Conservation (phyloP, 2,888 invertebrate genomes). For the Hylaea fasciaria region DNA sequence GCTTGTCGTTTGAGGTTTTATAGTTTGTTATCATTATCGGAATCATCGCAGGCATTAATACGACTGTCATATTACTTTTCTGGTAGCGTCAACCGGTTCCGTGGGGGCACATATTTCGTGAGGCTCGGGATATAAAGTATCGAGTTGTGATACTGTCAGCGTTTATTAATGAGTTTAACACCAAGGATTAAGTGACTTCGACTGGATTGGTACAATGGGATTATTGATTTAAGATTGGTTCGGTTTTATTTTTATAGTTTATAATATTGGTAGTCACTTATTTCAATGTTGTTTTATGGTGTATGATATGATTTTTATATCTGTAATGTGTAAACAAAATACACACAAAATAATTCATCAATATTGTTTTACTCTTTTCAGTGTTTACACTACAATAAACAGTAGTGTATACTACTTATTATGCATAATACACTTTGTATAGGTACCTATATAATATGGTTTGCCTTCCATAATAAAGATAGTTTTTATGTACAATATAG, state of each 20-base stretch:
- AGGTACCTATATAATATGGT: too few species aligned
- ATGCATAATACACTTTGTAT: too few species aligned
- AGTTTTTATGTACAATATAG: too few species aligned
- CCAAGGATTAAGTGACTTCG: constrained; percentile 41
- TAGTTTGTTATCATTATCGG: constrained; percentile 74
- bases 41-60: constrained; percentile 73
- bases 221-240: constrained; percentile 18
- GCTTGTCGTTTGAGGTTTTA: constrained; percentile 64
- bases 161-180: constrained; percentile 52
- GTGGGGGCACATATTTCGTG: constrained; percentile 45
- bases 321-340: too few species aligned
- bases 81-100: constrained; percentile 53
- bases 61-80: constrained; percentile 71
- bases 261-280: not conserved
- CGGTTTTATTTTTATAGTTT: not conserved
- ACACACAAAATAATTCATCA: too few species aligned
- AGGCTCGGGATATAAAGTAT: constrained; percentile 42
- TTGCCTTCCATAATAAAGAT: too few species aligned
- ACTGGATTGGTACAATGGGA: constrained; percentile 8
- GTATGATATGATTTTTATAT: too few species aligned
- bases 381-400: too few species aligned
- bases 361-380: too few species aligned
- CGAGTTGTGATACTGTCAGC: constrained; percentile 42
- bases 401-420: too few species aligned
- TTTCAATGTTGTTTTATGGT: too few species aligned